These are phyloP conservation scores for Zoanthus sansibaricus DNA, from an alignment of 92 coral and sea anemone genomes.

Conservation along the genomic window DNA sequence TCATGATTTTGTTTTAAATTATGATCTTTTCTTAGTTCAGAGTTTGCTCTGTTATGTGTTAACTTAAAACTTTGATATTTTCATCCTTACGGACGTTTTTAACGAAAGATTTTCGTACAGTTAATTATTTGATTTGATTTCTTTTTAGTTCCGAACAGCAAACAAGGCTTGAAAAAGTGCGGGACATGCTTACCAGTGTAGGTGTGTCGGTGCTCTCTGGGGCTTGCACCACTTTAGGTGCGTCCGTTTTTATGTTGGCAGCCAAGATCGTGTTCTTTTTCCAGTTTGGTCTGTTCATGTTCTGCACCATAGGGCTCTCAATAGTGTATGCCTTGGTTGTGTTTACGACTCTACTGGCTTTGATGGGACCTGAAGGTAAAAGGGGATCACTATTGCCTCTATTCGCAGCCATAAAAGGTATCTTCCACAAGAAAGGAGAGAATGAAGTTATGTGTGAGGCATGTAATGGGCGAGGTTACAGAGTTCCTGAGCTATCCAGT, in stretches of 20 bases:
- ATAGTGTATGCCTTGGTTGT: slow-evolving; percentile 85
- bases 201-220: slow-evolving; percentile 97
- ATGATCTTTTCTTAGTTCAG: no score
- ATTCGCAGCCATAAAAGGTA: slow-evolving; percentile 49
- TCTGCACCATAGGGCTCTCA: slow-evolving; percentile 95
- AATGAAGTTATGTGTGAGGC: slow-evolving; percentile 66
- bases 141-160: slow-evolving; percentile 64
- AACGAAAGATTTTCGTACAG: background rate
- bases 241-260: slow-evolving; percentile 97
- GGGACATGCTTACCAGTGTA: slow-evolving; percentile 86
- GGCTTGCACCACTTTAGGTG: slow-evolving; percentile 93
- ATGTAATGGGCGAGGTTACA: slow-evolving; percentile 85
- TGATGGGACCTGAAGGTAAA: slow-evolving; percentile 93
- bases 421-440: slow-evolving; percentile 55
- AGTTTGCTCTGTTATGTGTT: no score
- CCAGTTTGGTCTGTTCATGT: slow-evolving; percentile 97
- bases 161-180: slow-evolving; percentile 78
- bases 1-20: no score
- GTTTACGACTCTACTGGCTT: slow-evolving; percentile 84
- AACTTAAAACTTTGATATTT: no score
- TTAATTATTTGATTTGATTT: background rate
- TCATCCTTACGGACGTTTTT: no score
- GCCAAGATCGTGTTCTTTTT: slow-evolving; percentile 96
- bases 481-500: background rate
- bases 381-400: slow-evolving; percentile 86